A percentile compares a stretch with the other conserved stretches of the same genome.
phyloP scores from a whole-genome alignment of 2,113 vertebrate genomes.

The Ibidorhyncha struthersii region DNA sequence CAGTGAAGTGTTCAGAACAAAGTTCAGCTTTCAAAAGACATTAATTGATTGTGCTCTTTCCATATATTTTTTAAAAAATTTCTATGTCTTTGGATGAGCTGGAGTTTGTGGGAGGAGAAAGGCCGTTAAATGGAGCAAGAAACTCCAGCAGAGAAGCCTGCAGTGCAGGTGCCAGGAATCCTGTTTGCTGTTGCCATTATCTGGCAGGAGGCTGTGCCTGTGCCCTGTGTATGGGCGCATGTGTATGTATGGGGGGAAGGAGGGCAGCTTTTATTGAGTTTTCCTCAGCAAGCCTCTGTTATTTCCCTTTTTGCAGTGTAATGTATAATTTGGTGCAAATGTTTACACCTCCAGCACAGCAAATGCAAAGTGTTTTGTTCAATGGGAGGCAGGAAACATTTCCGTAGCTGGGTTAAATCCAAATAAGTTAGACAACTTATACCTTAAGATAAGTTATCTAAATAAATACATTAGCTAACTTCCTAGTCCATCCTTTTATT shows the following conservation, averaged over 20 bases:
- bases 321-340: background rate
- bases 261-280: background rate
- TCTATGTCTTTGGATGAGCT: background rate
- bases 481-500: background rate
- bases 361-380: background rate
- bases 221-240: fast-evolving
- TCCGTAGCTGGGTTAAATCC: background rate
- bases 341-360: background rate
- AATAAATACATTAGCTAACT: background rate
- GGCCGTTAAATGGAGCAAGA: background rate
- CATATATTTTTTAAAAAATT: background rate
- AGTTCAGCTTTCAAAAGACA: background rate
- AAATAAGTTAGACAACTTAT: background rate
- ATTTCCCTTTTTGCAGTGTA: background rate
- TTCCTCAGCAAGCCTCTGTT: background rate
- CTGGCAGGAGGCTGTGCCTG: background rate
- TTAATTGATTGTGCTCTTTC: background rate
- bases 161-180: background rate
- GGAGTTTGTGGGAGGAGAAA: background rate
- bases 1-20: background rate
- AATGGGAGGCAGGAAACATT: background rate
- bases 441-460: background rate
- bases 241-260: background rate
- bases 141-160: background rate
- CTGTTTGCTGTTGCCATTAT: background rate